Percentiles rank a stretch among this genome's conserved stretches.
Evolutionary conservation across 1,140 invertebrate genomes (phyloP).

Genomic region (Sinella curviseta): DNA sequence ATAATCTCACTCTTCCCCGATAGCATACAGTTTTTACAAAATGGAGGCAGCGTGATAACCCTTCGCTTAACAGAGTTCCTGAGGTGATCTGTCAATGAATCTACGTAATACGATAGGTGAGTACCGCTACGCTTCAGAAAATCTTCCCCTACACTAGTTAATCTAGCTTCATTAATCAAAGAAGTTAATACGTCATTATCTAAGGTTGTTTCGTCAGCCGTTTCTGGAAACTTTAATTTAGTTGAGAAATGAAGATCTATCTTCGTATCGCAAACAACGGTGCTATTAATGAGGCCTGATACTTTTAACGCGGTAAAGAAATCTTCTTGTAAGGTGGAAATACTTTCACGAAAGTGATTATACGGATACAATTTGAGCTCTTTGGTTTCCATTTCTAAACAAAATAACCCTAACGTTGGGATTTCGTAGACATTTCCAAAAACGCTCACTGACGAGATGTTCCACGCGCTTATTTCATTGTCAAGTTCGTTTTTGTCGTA

Average conservation of each 20-base stretch:
- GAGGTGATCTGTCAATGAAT: constrained; percentile 61
- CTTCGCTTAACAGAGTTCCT: constrained; percentile 65
- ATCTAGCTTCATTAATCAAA: background rate
- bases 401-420: constrained; percentile 71
- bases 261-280: constrained; percentile 10
- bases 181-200: background rate
- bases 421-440: constrained; percentile 65
- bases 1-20: constrained; percentile 22
- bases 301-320: background rate
- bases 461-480: constrained; percentile 64
- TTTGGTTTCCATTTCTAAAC: constrained; percentile 59
- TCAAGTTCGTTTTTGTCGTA: constrained; percentile 48
- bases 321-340: background rate
- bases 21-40: constrained; percentile 62
- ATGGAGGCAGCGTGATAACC: constrained; percentile 64
- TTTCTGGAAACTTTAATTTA: constrained; percentile 48
- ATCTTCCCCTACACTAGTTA: constrained; percentile 47
- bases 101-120: constrained; percentile 55
- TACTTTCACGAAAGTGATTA: constrained; percentile 32
- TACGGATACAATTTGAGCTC: constrained; percentile 51
- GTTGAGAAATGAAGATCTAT: constrained; percentile 54
- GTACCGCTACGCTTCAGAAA: constrained; percentile 54
- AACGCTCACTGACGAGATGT: constrained; percentile 50
- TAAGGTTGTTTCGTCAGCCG: background rate
- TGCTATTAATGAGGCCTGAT: background rate